These are phyloP conservation scores for Bujurquina vittata DNA, from an alignment of 2,113 vertebrate genomes.

Conservation along the genomic window DNA sequence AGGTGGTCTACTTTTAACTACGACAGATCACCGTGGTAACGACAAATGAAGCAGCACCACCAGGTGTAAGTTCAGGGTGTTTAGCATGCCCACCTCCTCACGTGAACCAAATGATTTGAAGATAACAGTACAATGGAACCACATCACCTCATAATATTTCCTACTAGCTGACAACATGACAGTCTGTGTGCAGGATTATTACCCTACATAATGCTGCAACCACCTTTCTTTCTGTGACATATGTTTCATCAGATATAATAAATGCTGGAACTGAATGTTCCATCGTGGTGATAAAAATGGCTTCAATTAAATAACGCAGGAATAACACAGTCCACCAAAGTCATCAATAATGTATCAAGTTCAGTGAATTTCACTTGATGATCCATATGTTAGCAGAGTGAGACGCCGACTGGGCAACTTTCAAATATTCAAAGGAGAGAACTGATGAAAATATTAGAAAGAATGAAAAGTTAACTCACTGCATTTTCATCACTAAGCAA, in stretches of 20 bases:
- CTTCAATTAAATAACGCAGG: neutral
- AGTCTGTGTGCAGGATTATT: neutral
- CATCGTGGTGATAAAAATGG: neutral
- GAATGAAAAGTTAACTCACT: neutral
- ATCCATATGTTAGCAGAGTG: neutral
- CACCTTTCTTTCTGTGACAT: neutral
- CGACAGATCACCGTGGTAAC: conserved; percentile 9
- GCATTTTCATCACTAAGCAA: neutral
- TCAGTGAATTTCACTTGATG: neutral
- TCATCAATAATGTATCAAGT: conserved; percentile 16
- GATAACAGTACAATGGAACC: neutral
- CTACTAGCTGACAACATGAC: neutral
- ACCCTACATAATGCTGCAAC: neutral
- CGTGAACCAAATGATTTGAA: neutral
- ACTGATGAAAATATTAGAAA: neutral
- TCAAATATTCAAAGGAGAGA: neutral
- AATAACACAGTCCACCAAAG: neutral
- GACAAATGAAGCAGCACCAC: neutral
- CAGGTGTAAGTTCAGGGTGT: neutral
- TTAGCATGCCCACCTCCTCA: neutral
- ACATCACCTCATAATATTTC: neutral
- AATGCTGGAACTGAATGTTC: neutral
- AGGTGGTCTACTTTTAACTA: conserved; percentile 14
- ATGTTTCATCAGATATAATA: neutral
- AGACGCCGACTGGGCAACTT: neutral